A percentile compares a stretch with the other conserved stretches of the same genome.
These are phyloP conservation scores for Parambassis ranga DNA, from an alignment of 2,797 vertebrate species.

Conservation along the genomic window DNA sequence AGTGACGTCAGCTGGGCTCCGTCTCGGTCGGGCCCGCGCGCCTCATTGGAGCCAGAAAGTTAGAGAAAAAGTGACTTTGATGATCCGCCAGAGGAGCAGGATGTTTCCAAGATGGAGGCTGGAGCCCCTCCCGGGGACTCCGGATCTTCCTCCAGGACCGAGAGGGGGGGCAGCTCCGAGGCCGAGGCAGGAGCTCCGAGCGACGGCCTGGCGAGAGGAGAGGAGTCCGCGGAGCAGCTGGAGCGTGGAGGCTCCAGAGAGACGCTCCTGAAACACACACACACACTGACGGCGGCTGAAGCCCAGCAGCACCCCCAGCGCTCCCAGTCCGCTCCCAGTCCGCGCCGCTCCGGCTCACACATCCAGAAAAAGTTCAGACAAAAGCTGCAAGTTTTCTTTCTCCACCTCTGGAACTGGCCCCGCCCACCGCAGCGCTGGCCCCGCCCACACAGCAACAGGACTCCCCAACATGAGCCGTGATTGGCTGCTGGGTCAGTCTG, in stretches of 20 bases:
- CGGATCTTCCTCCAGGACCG: neutral
- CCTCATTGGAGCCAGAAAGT: conserved; percentile 37
- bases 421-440: neutral
- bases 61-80: neutral
- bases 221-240: conserved; percentile 8
- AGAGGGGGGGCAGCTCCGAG: conserved; percentile 16
- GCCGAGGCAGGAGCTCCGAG: conserved; percentile 11
- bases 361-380: conserved; percentile 39
- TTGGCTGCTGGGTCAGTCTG: neutral
- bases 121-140: too few species aligned
- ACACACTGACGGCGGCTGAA: too few species aligned
- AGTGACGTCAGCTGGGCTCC: conserved; percentile 51
- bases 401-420: neutral
- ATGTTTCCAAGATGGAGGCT: conserved; percentile 25
- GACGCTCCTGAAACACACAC: neutral
- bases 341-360: neutral
- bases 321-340: neutral
- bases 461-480: too few species aligned
- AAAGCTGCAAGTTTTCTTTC: conserved; percentile 28
- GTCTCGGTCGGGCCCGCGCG: neutral
- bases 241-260: neutral
- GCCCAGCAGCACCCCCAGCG: neutral
- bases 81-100: neutral
- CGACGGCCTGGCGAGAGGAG: neutral
- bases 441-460: neutral